Conservation (phyloP, 2,113 vertebrate species). For the Sarotherodon lohbergeri region DNA sequence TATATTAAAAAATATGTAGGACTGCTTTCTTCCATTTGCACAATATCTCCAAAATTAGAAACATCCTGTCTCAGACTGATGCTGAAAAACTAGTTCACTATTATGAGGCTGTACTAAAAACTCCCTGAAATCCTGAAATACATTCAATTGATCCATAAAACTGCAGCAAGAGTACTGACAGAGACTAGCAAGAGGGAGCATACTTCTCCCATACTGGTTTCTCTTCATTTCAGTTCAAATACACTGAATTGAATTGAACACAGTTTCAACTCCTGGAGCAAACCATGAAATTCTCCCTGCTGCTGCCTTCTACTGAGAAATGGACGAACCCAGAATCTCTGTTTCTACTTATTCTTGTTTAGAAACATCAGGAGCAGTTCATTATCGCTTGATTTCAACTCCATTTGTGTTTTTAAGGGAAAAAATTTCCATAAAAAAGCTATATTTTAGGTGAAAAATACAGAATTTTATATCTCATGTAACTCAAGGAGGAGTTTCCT, state of each 20-base stretch:
- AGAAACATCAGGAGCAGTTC: background rate
- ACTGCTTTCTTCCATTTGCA: background rate
- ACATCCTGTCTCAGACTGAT: background rate
- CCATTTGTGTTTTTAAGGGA: background rate
- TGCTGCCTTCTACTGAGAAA: background rate
- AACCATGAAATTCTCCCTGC: background rate
- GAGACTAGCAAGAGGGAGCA: background rate
- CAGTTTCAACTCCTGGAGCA: background rate
- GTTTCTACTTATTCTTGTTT: background rate
- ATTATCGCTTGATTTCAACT: background rate
- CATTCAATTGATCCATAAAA: background rate
- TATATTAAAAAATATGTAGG: background rate
- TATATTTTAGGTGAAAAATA: background rate
- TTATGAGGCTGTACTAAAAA: background rate
- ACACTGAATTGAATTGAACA: background rate
- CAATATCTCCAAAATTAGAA: background rate
- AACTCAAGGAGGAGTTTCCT: background rate
- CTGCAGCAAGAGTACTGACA: background rate
- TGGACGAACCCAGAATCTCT: background rate
- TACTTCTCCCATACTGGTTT: background rate
- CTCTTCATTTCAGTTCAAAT: background rate
- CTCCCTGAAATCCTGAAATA: background rate
- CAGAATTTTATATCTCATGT: background rate
- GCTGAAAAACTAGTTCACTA: background rate
- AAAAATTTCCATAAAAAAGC: background rate